Percentiles rank a stretch among this genome's conserved stretches.
These are phyloP conservation scores for Megalops atlanticus DNA, from an alignment of 2,113 vertebrate species.

Conservation along the genomic window DNA sequence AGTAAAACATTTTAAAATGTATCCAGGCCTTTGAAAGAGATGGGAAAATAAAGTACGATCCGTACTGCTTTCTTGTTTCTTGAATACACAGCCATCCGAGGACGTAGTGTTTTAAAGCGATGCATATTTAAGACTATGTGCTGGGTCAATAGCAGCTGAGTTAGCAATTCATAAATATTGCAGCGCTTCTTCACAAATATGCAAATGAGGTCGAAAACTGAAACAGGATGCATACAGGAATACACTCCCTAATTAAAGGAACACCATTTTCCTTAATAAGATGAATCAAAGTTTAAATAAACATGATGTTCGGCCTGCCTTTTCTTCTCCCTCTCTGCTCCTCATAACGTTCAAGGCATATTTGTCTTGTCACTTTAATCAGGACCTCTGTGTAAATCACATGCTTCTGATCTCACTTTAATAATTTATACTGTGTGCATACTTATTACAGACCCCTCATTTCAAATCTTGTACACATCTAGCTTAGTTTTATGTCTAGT, in stretches of 20 bases:
- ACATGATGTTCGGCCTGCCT: not conserved
- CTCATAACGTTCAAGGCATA: not conserved
- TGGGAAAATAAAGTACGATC: constrained; percentile 18
- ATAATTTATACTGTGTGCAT: constrained; percentile 31
- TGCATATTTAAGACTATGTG: not conserved
- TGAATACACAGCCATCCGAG: not conserved
- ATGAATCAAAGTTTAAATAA: constrained; percentile 38
- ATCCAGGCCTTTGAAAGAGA: constrained; percentile 19
- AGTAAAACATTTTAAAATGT: constrained; percentile 29
- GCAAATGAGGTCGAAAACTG: constrained; percentile 24
- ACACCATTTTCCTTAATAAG: constrained; percentile 9
- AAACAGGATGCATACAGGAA: not conserved
- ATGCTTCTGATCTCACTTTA: constrained; percentile 30
- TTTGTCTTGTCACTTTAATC: constrained; percentile 20
- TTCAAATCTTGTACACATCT: constrained; percentile 16
- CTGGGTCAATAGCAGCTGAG: constrained; percentile 34
- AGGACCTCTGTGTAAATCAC: constrained; percentile 9
- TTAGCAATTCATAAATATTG: constrained; percentile 39
- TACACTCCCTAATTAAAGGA: constrained; percentile 25
- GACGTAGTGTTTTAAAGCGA: not conserved
- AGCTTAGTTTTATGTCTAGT: constrained; percentile 11
- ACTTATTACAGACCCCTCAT: constrained; percentile 26
- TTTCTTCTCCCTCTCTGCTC: not conserved
- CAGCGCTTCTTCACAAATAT: constrained; percentile 25
- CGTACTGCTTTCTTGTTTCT: constrained; percentile 8